Conservation (phyloP, 2,888 invertebrate genomes). For the Dimorphilus gyrociliatus region DNA sequence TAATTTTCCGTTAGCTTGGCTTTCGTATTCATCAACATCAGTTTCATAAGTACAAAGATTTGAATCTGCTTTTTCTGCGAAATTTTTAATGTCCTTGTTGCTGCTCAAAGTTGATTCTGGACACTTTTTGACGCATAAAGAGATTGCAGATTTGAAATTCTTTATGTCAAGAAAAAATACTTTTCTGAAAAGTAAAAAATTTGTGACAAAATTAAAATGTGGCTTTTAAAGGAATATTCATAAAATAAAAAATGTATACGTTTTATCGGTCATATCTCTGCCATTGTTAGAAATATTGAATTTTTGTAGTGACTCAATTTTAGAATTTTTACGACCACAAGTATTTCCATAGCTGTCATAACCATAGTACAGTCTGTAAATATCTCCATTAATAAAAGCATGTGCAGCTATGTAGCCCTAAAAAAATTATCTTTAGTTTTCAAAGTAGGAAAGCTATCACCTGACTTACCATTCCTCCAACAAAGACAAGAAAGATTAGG, state of each 20-base stretch:
- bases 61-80: constrained; percentile 55
- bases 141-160: constrained; percentile 56
- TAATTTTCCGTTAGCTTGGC: constrained; percentile 3
- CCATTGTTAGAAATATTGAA: constrained; percentile 60
- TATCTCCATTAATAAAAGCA: constrained; percentile 60
- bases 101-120: constrained; percentile 51
- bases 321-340: constrained; percentile 66
- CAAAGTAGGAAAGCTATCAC: too few species aligned
- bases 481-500: too few species aligned
- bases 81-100: constrained; percentile 50
- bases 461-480: too few species aligned
- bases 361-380: constrained; percentile 61
- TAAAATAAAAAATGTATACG: constrained; percentile 13
- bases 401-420: constrained; percentile 46
- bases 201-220: constrained; percentile 1
- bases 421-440: constrained; percentile 55
- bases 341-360: constrained; percentile 88
- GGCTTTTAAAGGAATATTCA: background rate
- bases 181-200: constrained; percentile 40
- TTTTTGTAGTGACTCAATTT: constrained; percentile 46
- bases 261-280: constrained; percentile 48
- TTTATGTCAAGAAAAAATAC: constrained; percentile 67
- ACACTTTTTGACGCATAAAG: constrained; percentile 76
- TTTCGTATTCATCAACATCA: constrained; percentile 11
- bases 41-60: constrained; percentile 52